Conservation (phyloP, 1,140 invertebrate species). For the Nylanderia fulva region DNA sequence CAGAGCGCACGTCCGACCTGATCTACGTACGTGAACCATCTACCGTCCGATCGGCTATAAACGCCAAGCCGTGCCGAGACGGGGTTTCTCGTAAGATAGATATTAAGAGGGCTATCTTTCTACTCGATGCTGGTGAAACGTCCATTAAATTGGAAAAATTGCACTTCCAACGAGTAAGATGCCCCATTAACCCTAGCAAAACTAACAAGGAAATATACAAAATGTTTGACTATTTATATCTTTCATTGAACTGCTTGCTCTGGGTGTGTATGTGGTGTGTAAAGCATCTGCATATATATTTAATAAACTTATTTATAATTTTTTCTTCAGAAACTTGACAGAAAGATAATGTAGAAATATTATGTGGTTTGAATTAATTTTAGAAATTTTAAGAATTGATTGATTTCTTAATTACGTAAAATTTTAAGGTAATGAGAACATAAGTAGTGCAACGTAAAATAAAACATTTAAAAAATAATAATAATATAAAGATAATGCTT, state of each 20-base stretch:
- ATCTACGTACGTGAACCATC: slow-evolving; percentile 28
- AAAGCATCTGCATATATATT: neutral
- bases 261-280: no score
- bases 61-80: slow-evolving; percentile 4
- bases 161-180: neutral
- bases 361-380: no score
- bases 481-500: neutral
- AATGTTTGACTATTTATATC: neutral
- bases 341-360: no score
- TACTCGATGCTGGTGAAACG: neutral
- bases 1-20: neutral
- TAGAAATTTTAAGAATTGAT: neutral
- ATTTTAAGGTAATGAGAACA: neutral
- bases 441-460: neutral
- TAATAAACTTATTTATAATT: neutral
- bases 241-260: neutral
- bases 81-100: slow-evolving; percentile 17
- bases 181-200: neutral
- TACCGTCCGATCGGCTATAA: slow-evolving; percentile 48
- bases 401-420: neutral
- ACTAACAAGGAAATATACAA: neutral
- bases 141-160: slow-evolving; percentile 16
- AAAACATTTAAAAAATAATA: neutral
- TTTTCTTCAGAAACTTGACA: neutral
- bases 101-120: slow-evolving; percentile 14